phyloP scores from a whole-genome alignment of 2,888 invertebrate genomes.

The Nebria salina region DNA sequence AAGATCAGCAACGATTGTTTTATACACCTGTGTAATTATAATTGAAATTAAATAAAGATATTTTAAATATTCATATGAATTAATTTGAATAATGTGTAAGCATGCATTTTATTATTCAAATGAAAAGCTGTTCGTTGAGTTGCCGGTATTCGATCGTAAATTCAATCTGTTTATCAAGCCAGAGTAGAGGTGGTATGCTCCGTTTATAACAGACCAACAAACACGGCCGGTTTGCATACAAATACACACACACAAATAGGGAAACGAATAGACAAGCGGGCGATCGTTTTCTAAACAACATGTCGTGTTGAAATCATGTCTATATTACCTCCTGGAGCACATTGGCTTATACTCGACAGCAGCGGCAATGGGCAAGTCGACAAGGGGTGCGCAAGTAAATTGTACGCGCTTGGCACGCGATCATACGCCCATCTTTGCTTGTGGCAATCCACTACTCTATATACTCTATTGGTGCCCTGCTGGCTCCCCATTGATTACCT shows the following conservation, averaged over 20 bases:
- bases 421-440: constrained; percentile 28
- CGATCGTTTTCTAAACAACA: constrained; percentile 12
- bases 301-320: constrained; percentile 36
- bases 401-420: constrained; percentile 41
- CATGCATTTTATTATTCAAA: background rate
- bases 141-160: background rate
- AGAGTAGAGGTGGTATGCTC: background rate
- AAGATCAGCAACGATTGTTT: too few relatives aligned
- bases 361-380: background rate
- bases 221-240: background rate
- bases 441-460: background rate
- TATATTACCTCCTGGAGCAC: constrained; percentile 16
- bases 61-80: too few relatives aligned
- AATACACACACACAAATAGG: background rate
- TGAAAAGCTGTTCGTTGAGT: background rate
- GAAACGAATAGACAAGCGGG: background rate
- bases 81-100: background rate
- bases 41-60: too few relatives aligned
- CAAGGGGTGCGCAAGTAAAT: constrained; percentile 24
- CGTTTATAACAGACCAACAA: background rate
- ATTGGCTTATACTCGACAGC: too few relatives aligned
- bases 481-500: constrained; percentile 46
- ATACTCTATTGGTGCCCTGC: constrained; percentile 24
- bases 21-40: too few relatives aligned
- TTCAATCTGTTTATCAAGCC: background rate